Percentiles rank a stretch among this genome's conserved stretches.
Evolutionary conservation across 2,113 vertebrate genomes (phyloP).

Genomic region (Panthera leo): DNA sequence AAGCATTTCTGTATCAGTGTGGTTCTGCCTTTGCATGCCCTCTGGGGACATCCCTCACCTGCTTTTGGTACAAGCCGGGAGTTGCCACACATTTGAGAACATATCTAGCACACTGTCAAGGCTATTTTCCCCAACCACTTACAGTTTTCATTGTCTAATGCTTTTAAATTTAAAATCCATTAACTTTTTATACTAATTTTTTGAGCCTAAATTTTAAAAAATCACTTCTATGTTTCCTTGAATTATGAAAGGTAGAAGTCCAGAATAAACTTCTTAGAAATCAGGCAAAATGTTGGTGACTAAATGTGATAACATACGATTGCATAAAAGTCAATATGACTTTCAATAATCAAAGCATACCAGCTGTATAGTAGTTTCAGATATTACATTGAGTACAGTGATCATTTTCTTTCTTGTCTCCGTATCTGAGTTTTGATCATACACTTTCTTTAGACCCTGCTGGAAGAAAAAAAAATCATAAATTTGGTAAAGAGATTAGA

Average conservation of each 20-base stretch:
- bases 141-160: background rate
- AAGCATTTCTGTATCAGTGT: background rate
- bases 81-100: background rate
- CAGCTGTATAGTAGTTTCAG: background rate
- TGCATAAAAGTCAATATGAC: background rate
- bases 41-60: background rate
- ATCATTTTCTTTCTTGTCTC: background rate
- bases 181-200: background rate
- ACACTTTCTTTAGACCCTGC: background rate
- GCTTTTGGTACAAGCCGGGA: background rate
- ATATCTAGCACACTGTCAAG: background rate
- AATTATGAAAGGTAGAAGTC: constrained; percentile 38
- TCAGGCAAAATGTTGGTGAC: background rate
- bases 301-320: background rate
- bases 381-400: background rate
- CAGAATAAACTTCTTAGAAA: background rate
- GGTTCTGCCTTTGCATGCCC: background rate
- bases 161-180: background rate
- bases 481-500: background rate
- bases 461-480: background rate
- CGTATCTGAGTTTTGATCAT: background rate
- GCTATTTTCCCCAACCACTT: background rate
- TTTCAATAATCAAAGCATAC: background rate
- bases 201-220: constrained; percentile 2
- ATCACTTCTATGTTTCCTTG: background rate